Base-by-base conservation (phyloP, 2,888 invertebrate species). In the Drosophila koepferae region DNA sequence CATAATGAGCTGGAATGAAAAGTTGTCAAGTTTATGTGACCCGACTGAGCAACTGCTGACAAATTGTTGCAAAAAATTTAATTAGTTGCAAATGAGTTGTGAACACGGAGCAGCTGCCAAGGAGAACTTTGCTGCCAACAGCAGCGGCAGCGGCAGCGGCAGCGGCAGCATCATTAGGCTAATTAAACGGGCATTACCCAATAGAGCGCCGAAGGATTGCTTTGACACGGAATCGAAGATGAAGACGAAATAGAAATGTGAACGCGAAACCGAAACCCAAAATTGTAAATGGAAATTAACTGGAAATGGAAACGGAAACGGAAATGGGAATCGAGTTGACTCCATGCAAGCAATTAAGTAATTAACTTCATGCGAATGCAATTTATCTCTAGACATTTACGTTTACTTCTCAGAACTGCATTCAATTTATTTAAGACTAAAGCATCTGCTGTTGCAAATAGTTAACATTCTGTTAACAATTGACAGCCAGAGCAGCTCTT, bases 31-130 rank as follows among this genome's bases (percentile, higher is more conserved):
- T 68, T 74, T 72, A 74, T 82, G 82, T 86, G 82, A 86, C 80
- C 69, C 72, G 86, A 78, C 74, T 79, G 51, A 55, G 38, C 63
- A 63, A 74, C 71, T 75, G 72, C 63, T 72, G 75, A 75, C 75
- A 82, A 86, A 82, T 77, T 77, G 82, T 68, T 72, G 72, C 53
- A 72, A 69, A 63, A 63, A 72, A 82, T 71, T 66, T 85, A 85
- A 82, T 82, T 82, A 82, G 77, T 80, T 77, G 81, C 79, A 84
- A 82, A 81, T 81, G 83, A 83, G 81, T 73, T 81, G 72, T 55
- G 80, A 61, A 61, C 67, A 60, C 62, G 61, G 43, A 59, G 63
- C 65, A 74, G 77, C 70, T 69, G 79, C 66, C 62, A 55, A 62
- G 38, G n/a, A 20, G 60, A 79, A 64, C 58, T 66, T 69, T 61